These are phyloP conservation scores for Gymnothorax javanicus DNA, from an alignment of 2,797 vertebrate species.

Conservation along the genomic window DNA sequence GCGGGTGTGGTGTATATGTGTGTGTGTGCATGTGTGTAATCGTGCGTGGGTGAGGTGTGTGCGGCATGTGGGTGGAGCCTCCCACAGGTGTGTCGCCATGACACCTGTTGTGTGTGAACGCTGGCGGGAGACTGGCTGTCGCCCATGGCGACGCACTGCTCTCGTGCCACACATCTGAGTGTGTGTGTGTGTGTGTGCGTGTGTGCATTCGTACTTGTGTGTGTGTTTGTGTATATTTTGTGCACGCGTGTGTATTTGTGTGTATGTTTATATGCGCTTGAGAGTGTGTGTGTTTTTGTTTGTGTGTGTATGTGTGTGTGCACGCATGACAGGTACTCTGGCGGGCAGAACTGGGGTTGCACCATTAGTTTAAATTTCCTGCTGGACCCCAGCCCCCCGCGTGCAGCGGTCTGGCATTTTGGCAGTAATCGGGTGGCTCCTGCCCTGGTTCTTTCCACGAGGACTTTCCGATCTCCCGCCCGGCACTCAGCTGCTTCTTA, in stretches of 20 bases:
- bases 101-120: constrained; percentile 67
- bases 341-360: neutral
- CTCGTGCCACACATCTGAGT: constrained; percentile 27
- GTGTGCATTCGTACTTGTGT: neutral
- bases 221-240: neutral
- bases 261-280: neutral
- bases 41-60: too few relatives aligned
- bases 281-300: neutral
- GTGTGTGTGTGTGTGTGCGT: constrained; percentile 9
- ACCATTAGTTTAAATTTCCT: constrained; percentile 22
- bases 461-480: constrained; percentile 72
- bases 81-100: constrained; percentile 64
- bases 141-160: constrained; percentile 17
- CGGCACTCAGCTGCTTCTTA: constrained; percentile 76
- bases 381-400: constrained; percentile 19
- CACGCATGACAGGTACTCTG: neutral
- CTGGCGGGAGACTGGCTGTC: constrained; percentile 28
- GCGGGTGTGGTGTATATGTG: too few relatives aligned
- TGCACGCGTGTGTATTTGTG: neutral
- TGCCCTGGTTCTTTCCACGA: constrained; percentile 23
- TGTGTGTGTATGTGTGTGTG: neutral
- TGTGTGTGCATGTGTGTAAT: too few relatives aligned
- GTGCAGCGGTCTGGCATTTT: neutral
- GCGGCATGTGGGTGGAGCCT: constrained; percentile 44
- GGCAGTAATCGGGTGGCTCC: too few relatives aligned